Conservation (phyloP, 2,797 vertebrate genomes). For the Lacerta viridis region DNA sequence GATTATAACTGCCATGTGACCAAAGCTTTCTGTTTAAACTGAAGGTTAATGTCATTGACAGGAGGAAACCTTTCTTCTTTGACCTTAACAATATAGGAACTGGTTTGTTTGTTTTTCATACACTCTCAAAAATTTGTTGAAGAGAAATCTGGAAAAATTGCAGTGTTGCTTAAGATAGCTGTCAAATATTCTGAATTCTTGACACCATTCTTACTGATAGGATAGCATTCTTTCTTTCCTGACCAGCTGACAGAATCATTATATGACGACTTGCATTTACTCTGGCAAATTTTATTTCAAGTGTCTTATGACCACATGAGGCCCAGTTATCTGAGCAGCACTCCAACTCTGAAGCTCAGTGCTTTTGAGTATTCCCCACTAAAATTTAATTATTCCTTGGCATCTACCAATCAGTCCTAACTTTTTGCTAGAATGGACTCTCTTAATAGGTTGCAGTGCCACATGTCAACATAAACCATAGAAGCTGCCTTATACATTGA, state of each 20-base stretch:
- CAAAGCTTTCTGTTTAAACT: slow-evolving; percentile 32
- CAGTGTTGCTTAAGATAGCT: not conserved
- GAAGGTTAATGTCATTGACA: slow-evolving; percentile 21
- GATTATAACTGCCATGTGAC: slow-evolving; percentile 39
- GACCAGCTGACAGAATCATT: not conserved
- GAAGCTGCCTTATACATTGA: not conserved
- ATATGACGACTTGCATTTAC: not conserved
- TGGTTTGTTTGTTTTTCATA: not conserved
- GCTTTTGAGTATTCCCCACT: not conserved
- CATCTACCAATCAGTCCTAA: not conserved
- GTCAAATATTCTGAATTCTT: not conserved
- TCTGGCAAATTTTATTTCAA: no score
- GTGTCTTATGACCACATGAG: not conserved
- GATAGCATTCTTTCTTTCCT: not conserved
- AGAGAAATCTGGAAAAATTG: not conserved
- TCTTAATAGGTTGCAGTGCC: no score
- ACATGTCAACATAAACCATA: not conserved
- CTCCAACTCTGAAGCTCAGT: not conserved
- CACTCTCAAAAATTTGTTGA: not conserved
- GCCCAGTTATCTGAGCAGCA: not conserved
- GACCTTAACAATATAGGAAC: not conserved
- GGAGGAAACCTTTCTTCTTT: slow-evolving; percentile 14
- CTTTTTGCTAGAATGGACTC: not conserved
- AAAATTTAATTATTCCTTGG: not conserved
- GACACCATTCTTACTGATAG: not conserved